Conservation (phyloP, 2,113 vertebrate species). For the Leptosomus discolor region DNA sequence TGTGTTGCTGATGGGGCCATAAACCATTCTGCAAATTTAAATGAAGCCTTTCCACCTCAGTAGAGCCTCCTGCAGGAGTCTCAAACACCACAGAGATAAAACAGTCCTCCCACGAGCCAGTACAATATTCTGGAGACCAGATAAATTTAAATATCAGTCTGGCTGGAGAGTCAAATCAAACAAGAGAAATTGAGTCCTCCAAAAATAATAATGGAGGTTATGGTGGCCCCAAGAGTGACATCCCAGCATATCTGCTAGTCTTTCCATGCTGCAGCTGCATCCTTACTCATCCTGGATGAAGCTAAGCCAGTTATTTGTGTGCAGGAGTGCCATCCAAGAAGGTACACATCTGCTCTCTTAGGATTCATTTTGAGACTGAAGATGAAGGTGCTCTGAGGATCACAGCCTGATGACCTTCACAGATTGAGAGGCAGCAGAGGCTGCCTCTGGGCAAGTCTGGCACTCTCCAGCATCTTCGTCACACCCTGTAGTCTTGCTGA, state of each 20-base stretch:
- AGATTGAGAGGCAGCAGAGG: background rate
- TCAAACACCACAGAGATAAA: background rate
- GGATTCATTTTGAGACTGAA: background rate
- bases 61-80: background rate
- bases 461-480: background rate
- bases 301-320: background rate
- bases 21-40: background rate
- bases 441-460: background rate
- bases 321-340: background rate
- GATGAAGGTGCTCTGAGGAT: background rate
- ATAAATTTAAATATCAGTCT: background rate
- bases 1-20: background rate
- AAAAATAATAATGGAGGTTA: background rate
- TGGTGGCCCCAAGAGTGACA: background rate
- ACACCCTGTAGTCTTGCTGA: background rate
- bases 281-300: background rate
- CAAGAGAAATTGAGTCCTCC: background rate
- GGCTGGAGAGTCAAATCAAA: background rate
- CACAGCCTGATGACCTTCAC: background rate
- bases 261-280: background rate
- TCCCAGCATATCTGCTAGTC: background rate
- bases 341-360: background rate
- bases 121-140: background rate
- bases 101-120: background rate
- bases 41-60: background rate